Evolutionary conservation across 2,888 invertebrate species (phyloP), one percentile per base, ranked within the genome.

Genomic region (Drosophila mettleri): DNA sequence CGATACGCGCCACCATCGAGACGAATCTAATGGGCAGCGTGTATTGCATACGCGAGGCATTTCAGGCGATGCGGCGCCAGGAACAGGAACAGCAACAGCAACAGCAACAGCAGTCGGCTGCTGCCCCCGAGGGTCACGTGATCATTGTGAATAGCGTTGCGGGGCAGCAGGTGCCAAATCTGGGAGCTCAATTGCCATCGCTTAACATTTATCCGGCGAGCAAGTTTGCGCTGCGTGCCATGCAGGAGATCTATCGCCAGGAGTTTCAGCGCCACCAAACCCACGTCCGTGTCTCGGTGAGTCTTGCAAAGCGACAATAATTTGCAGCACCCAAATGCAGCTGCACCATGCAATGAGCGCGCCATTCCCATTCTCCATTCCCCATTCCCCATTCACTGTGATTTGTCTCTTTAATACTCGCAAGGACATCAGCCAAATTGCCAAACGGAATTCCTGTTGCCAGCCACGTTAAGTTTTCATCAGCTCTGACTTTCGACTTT

Each of bases 1-100:
- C 86, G 45, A 90, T 92, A 71, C 86, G 85, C 20, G 73, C 91
- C 36, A 91, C 93, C 2, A 86, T 94, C 3, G 93, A 94, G 63
- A 93, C 93, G 12, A 94, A 94, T 81, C 66, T 93, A 1, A 92
- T 92, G 81, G 94, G 93, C 1, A 85, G 92, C 2, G 89, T 93
- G 0, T 83, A 93, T 59, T 94, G 94, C 79, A 91, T 93, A 0
- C 92, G 93, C 0, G 93, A 92, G 63, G 94, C 93, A 1, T 91
- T 94, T 34, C 90, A 92, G 1, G 93, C 93, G 0, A 94, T 94
- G 94, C 91, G 80, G 0, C 69, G 76, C 9, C 52, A 38, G 49
- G 4, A 51, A 16, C 34, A n/a, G n/a, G n/a, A 20, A 16, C 33
- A 48, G 33, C 90, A 90, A 0, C 88, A 92, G 2, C 74, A n/a